Evolutionary conservation across 2,797 vertebrate genomes (phyloP).

Genomic region (Arnoldichthys spilopterus): DNA sequence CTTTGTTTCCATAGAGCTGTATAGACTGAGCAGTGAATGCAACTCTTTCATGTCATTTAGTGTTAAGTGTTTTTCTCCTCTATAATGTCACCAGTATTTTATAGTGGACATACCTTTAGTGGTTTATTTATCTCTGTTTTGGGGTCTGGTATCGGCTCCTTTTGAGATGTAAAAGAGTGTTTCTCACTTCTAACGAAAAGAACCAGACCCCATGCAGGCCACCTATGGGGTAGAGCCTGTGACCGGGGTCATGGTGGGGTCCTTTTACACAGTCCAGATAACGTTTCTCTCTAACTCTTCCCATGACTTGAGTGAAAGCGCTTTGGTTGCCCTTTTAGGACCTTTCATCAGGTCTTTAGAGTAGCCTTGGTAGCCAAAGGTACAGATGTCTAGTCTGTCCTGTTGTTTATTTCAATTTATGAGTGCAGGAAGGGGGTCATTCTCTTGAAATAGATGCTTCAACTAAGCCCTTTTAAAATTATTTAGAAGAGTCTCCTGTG

Average conservation of each 20-base stretch:
- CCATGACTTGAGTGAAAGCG: constrained; percentile 54
- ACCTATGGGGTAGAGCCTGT: constrained; percentile 35
- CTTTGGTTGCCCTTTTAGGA: constrained; percentile 50
- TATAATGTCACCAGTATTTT: background rate
- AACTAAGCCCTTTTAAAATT: constrained; percentile 4
- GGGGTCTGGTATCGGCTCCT: constrained; percentile 16
- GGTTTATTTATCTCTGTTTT: background rate
- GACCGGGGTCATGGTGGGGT: constrained; percentile 54
- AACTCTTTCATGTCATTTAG: no score
- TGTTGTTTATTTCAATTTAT: constrained; percentile 42
- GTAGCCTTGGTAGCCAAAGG: constrained; percentile 37
- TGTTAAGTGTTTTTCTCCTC: no score
- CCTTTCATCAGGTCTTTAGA: constrained; percentile 42
- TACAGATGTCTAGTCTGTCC: constrained; percentile 46
- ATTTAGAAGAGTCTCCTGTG: constrained; percentile 6
- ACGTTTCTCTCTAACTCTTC: constrained; percentile 55
- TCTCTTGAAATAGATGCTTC: constrained; percentile 24
- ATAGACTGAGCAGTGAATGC: no score
- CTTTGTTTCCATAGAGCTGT: no score
- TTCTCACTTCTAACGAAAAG: constrained; percentile 42
- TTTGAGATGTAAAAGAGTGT: constrained; percentile 38
- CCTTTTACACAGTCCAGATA: constrained; percentile 58
- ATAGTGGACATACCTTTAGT: background rate
- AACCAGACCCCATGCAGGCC: constrained; percentile 48
- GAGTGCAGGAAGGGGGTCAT: constrained; percentile 32